A percentile compares a stretch with the other conserved stretches of the same genome.
These are phyloP conservation scores for Cairina moschata DNA, from an alignment of 2,113 vertebrate genomes.

Conservation along the genomic window DNA sequence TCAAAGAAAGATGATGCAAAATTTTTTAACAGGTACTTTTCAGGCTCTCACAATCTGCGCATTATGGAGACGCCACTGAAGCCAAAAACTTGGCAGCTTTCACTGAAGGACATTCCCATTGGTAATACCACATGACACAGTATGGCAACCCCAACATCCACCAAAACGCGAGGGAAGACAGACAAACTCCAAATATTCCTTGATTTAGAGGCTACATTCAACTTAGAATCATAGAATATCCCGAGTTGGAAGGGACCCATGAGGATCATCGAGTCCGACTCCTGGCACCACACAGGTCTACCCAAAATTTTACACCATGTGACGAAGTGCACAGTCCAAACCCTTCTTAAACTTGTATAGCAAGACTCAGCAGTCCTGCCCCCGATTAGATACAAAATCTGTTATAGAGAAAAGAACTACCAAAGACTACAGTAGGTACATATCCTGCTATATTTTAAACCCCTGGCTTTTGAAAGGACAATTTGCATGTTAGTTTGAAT, in stretches of 20 bases:
- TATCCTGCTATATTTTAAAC: background rate
- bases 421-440: background rate
- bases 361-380: background rate
- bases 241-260: too few relatives aligned
- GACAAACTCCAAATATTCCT: rapidly evolving
- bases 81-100: background rate
- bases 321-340: too few relatives aligned
- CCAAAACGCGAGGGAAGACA: background rate
- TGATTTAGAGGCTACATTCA: background rate
- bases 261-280: too few relatives aligned
- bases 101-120: background rate
- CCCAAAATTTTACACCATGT: too few relatives aligned
- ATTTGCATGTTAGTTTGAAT: background rate
- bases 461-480: background rate
- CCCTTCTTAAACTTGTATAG: too few relatives aligned
- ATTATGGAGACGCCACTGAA: background rate
- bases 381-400: background rate
- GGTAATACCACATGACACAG: background rate
- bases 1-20: background rate
- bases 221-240: background rate
- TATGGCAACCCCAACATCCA: background rate
- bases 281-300: too few relatives aligned
- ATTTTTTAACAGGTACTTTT: background rate
- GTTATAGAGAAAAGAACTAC: background rate
- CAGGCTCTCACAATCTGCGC: background rate